Conservation (phyloP, 2,888 invertebrate genomes). For the Amphimallon solstitiale region DNA sequence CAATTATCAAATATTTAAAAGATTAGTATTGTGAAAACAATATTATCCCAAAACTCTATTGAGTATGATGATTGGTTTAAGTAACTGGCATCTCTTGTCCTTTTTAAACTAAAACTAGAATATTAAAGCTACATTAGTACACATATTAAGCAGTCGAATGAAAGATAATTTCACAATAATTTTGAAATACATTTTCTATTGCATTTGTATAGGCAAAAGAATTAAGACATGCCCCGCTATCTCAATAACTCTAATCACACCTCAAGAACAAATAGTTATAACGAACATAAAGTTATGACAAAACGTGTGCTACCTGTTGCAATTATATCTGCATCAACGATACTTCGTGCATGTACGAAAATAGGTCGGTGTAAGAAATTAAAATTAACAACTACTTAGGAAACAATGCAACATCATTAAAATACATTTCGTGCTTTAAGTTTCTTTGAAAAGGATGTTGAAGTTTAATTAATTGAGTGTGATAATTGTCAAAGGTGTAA, state of each 20-base stretch:
- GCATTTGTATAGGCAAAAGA: no score
- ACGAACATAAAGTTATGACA: conserved; percentile 21
- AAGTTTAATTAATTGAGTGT: conserved; percentile 17
- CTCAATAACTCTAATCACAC: conserved; percentile 3
- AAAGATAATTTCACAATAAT: no score
- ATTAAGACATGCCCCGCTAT: neutral
- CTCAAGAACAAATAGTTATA: conserved; percentile 14
- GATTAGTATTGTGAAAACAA: no score
- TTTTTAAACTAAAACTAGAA: no score
- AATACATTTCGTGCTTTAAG: conserved; percentile 12
- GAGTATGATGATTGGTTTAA: no score
- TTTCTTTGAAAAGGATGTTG: conserved; percentile 11
- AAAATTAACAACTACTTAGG: conserved; percentile 17
- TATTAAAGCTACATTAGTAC: no score
- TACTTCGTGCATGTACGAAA: conserved; percentile 20
- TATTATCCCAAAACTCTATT: no score
- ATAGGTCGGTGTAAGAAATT: conserved; percentile 13
- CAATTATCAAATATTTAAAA: no score
- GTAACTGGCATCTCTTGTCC: no score
- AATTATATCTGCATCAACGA: neutral
- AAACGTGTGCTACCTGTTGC: conserved; percentile 1
- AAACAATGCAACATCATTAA: conserved; percentile 19
- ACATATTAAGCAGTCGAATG: no score
- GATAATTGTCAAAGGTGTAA: conserved; percentile 1
- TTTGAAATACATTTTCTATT: no score